Evolutionary conservation across 2,888 invertebrate species (phyloP).

Genomic region (Phortica okadai): DNA sequence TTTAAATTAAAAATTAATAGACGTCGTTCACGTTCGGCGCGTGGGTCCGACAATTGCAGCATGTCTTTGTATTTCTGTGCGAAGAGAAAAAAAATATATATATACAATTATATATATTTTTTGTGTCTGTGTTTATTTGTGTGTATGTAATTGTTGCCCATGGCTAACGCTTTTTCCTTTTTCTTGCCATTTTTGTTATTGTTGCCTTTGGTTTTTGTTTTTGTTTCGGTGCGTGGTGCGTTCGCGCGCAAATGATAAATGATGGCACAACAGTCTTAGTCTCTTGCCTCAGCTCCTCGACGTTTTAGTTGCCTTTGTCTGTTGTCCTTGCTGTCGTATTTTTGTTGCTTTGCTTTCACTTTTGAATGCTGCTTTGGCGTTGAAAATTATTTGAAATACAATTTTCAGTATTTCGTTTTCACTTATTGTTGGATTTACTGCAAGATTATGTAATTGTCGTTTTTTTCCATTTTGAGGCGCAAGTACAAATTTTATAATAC

Average conservation of each 20-base stretch:
- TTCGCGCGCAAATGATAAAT: conserved; percentile 23
- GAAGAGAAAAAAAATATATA: too few relatives aligned
- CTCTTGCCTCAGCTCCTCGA: background rate
- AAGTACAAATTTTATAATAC: background rate
- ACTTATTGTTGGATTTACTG: background rate
- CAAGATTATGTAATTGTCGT: conserved; percentile 12
- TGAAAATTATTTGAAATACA: conserved; percentile 7
- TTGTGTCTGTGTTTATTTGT: background rate
- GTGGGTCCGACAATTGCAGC: background rate
- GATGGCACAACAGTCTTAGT: background rate
- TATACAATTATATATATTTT: background rate
- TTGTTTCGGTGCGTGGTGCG: background rate
- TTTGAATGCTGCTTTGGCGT: background rate
- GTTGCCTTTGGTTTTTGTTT: background rate
- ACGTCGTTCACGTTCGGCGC: background rate
- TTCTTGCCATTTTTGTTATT: background rate
- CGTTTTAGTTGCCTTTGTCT: background rate
- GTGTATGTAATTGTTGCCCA: conserved; percentile 13
- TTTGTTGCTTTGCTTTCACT: background rate
- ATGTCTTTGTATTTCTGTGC: background rate
- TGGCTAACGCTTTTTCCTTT: background rate
- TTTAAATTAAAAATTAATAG: conserved; percentile 21
- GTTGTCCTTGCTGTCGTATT: background rate
- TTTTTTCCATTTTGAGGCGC: background rate
- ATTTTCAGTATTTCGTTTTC: conserved; percentile 13